Evolutionary conservation across 2,888 invertebrate genomes (phyloP).

Genomic region (Labia minor): DNA sequence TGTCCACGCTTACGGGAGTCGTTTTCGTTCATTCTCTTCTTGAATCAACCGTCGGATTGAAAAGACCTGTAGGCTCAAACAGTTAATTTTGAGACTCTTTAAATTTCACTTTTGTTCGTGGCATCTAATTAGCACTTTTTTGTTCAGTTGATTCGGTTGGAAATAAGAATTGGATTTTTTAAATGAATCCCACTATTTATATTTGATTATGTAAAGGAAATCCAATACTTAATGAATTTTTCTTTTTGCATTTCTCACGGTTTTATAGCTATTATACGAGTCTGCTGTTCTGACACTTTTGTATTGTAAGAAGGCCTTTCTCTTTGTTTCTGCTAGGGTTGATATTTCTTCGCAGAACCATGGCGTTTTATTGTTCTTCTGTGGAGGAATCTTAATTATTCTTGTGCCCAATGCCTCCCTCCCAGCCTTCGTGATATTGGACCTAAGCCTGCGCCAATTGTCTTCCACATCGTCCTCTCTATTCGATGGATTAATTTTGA

Average conservation of each 20-base stretch:
- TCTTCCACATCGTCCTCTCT: not conserved
- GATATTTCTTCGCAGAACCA: not conserved
- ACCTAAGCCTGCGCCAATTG: not conserved
- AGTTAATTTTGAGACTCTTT: no score
- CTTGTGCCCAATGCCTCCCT: not conserved
- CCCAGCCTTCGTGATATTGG: not conserved
- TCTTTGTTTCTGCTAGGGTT: not conserved
- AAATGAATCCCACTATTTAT: no score
- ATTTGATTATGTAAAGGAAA: no score
- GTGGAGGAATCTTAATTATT: not conserved
- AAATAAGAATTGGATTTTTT: no score
- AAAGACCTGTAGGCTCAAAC: no score
- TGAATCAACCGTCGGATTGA: no score
- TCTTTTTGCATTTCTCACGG: not conserved
- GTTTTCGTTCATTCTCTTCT: no score
- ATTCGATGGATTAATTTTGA: not conserved
- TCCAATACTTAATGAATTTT: no score
- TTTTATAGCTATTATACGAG: not conserved
- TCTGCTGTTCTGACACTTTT: not conserved
- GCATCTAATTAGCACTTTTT: no score
- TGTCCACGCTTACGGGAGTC: no score
- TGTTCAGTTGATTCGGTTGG: no score
- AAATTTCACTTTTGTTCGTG: no score
- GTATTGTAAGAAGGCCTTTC: not conserved
- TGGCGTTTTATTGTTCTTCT: not conserved